phyloP scores from a whole-genome alignment of 2,113 vertebrate species.

The Pollimyrus isidori region DNA sequence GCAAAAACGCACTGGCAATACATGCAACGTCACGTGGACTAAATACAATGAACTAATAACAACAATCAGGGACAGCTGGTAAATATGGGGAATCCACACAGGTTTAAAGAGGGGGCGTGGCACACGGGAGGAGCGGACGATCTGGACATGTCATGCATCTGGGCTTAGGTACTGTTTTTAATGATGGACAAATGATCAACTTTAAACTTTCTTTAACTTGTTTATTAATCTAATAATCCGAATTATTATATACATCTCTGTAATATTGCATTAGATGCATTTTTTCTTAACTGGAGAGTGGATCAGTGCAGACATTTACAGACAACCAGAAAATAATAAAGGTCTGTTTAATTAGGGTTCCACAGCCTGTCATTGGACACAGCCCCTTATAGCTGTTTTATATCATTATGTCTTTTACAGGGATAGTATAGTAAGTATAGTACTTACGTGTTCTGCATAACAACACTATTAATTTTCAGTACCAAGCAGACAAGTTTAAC shows the following conservation, averaged over 20 bases:
- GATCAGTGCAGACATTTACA: background rate
- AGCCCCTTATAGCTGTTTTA: background rate
- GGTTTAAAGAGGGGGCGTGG: too few species aligned
- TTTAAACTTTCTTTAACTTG: background rate
- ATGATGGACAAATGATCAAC: background rate
- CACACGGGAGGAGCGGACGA: too few species aligned
- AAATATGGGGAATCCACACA: too few species aligned
- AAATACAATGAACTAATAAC: too few species aligned
- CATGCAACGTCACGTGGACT: too few species aligned
- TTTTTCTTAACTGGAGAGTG: background rate
- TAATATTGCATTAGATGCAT: background rate
- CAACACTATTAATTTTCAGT: background rate
- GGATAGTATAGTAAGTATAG: background rate
- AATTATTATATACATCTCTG: too few species aligned
- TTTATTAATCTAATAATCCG: background rate
- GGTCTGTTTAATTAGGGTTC: background rate
- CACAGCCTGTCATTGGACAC: background rate
- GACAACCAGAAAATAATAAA: too few species aligned
- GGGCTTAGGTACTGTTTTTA: background rate
- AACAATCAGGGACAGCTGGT: too few species aligned
- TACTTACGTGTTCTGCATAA: background rate
- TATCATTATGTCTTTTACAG: background rate
- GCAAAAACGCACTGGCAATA: too few species aligned
- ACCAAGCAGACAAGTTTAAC: background rate
- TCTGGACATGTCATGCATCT: too few species aligned